Base-by-base conservation (phyloP, 2,113 vertebrate genomes). In the Buteo buteo region DNA sequence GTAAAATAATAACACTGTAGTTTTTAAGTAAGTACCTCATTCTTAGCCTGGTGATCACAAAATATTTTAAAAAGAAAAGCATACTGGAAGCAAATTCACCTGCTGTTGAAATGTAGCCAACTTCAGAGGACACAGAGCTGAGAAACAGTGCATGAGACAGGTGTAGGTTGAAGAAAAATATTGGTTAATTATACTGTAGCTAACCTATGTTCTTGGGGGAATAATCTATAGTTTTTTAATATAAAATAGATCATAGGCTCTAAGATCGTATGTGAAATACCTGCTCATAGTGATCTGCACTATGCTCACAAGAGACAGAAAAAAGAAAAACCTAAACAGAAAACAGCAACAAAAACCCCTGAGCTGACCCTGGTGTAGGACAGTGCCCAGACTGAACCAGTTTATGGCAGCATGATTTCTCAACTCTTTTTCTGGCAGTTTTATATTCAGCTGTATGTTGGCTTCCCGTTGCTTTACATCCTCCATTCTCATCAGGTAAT, bases 1-100 rank as follows among this genome's bases (percentile, higher is more conserved):
- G 7, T 73, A n/a, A 88, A 89, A 89, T 86, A 92, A 64, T 18
- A 76, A 11, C 36, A 47, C 38, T 85, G 32, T 19, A 15, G 13
- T 42, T 93, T 93, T 87, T 88, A 83, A 95, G 45, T 50, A 90
- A 95, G 45, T 50, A 90, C 10, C 49, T 94, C 69, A 69, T 84
- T 66, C 58, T 84, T 72, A 78, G 61, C 44, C 25, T 65, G 44
- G 42, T 9, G 34, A 65, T 69, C 45, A 64, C 38, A 82, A 77
- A 90, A 69, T 15, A 50, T 55, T 87, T 95, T 69, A 36, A 73
- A 95, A 84, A 89, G 16, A 82, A 73, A 94, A 76, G 34, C 28
- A 13, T 80, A 66, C 36, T 36, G 36, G 29, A 54, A 87, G 42
- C 11, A 93, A 88, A 72, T 93, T 91, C 77, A 70, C 38, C 74